Evolutionary conservation across 1,140 invertebrate species (phyloP), one percentile per base, ranked within the genome.

Genomic region (Aphidius gifuensis): DNA sequence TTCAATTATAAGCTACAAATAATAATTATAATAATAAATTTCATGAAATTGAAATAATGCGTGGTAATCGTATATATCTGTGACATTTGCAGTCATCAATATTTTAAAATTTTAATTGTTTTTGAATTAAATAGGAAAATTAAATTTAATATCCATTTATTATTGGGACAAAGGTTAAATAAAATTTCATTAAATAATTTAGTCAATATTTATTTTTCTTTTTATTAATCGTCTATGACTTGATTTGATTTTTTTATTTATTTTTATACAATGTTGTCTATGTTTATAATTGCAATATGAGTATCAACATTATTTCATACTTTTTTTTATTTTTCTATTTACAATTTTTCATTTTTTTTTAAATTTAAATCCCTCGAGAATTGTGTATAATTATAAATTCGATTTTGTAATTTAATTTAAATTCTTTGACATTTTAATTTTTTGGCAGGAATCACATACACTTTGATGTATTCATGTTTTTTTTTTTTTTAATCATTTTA

Each of bases 211-310:
- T 32, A 32, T 32, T 32, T 32, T 32, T 32, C 1, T 32, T 32
- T 32, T 32, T 32, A 32, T 32, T 32, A 32, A 32, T 32, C 23
- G 23, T 32, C 23, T 32, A 32, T 32, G 23, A 32, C 23, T 32
- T 32, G 23, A 32, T 32, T 32, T 32, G 23, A 3, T 32, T 32
- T 48, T 9, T 58, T 40, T 7, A 43, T 47, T 48, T 45, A 43
- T 11, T 40, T 42, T 66, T 66, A 67, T 58, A 48, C 11, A 58
- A 48, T 58, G 43, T 8, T 47, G 44, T 40, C 53, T 55, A 55
- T 55, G 39, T 55, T 42, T 40, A 55, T 55, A 55, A 55, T 55
- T n/a, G 40, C 40, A 55, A 55, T 55, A 16, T 42, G 23, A 32
- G 2, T 32, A 32, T 32, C 23, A 32, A 38, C 38, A 55, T 55